A percentile compares a stretch with the other conserved stretches of the same genome.
Conservation (phyloP, 2,113 vertebrate genomes). For the Gadus macrocephalus region DNA sequence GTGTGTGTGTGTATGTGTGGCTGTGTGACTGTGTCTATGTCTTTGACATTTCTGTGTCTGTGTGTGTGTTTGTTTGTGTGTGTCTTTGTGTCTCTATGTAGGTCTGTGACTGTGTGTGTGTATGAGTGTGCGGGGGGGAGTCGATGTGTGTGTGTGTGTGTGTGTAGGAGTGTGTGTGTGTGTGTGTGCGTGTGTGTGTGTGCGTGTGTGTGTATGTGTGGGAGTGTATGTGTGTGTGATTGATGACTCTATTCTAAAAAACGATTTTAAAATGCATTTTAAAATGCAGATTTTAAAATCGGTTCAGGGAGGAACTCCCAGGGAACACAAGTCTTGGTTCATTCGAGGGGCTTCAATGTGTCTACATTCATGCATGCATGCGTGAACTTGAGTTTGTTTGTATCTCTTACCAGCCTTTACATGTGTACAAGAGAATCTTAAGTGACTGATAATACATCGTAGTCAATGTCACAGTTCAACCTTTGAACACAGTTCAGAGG, state of each 20-base stretch:
- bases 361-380: neutral
- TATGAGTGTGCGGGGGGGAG: neutral
- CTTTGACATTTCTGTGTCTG: neutral
- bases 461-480: no score
- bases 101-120: constrained; percentile 10
- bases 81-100: constrained; percentile 8
- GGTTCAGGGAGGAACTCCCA: no score
- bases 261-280: no score
- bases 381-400: constrained; percentile 9
- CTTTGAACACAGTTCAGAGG: no score
- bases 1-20: constrained; percentile 14
- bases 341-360: constrained; percentile 2
- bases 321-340: no score
- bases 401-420: neutral
- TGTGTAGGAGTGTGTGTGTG: constrained; percentile 9
- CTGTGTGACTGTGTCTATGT: neutral
- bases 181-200: constrained; percentile 17
- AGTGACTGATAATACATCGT: no score
- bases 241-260: no score
- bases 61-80: constrained; percentile 11
- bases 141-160: constrained; percentile 17
- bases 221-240: constrained; percentile 10
- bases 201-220: constrained; percentile 18
- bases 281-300: no score
- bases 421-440: neutral